A percentile compares a stretch with the other conserved stretches of the same genome.
Conservation (phyloP, 2,797 vertebrate genomes). For the Xiphophorus birchmanni region DNA sequence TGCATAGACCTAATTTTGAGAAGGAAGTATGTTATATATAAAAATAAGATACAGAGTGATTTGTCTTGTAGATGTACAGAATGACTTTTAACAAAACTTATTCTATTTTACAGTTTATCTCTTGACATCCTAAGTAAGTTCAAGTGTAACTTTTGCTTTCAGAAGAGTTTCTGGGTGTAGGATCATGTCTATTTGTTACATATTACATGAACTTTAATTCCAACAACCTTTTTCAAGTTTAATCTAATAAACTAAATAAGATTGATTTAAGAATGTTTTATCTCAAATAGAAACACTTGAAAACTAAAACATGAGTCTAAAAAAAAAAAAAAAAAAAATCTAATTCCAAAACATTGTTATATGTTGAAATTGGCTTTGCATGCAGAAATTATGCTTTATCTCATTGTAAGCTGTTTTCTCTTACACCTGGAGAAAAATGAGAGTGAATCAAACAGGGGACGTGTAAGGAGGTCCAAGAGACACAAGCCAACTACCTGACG, state of each 20-base stretch:
- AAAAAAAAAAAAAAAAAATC: not conserved
- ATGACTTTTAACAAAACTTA: not conserved
- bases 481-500: slow-evolving; percentile 81
- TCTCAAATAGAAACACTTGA: not conserved
- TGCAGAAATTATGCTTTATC: not conserved
- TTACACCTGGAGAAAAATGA: not conserved
- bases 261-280: not conserved
- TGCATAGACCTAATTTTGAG: not conserved
- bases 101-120: not conserved
- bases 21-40: not conserved
- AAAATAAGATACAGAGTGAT: not conserved
- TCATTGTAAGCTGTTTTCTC: not conserved
- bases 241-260: not conserved
- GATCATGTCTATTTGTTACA: not conserved
- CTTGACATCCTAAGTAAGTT: not conserved
- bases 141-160: not conserved
- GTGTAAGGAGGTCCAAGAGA: not conserved
- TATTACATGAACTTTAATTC: not conserved
- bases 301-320: not conserved
- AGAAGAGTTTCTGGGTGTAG: not conserved
- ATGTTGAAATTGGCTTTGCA: not conserved
- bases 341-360: not conserved
- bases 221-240: not conserved
- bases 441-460: not conserved
- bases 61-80: not conserved